Base-by-base conservation (phyloP, 2,888 invertebrate genomes). In the Drosophila histrio region DNA sequence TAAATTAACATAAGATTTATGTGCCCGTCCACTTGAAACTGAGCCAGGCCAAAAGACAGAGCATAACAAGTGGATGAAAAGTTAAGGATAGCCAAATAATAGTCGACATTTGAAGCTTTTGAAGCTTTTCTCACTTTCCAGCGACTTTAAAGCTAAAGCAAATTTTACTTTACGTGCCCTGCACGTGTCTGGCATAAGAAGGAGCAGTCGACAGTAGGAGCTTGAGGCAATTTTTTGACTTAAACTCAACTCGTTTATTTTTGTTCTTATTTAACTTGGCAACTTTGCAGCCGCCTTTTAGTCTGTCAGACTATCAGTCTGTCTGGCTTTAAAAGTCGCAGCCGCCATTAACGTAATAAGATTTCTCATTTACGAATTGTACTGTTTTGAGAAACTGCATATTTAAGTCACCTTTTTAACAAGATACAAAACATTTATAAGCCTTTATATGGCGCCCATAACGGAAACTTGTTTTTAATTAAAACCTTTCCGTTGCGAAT, bases 1-100 rank as follows among this genome's bases (percentile, higher is more conserved):
- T 89, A 89, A 85, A 88, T 85, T 85, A 89, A 87, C 77, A 79
- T 79, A 69, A 81, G 84, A 88, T 89, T 88, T 84, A 88, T 86
- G 80, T 39, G 74, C 62, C 63, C 46, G 71, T 77, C 66, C 72
- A 82, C 76, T 82, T 85, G 76, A 82, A 78, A 87, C 76, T 60
- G 79, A 87, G 87, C 73, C 80, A 87, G 77, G 72, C 58, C 19
- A 59, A 49, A 56, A 52, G 64, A 41, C 53, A 38, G 41, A 43
- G 65, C 61, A 75, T 78, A 80, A 80, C 80, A 81, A 81, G 80
- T 85, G 82, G 71, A 72, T 73, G 74, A 65, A 71, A 87, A 63
- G 47, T 72, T 62, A 62, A 77, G 67, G 21, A 77, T 65, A 57
- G 60, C 72, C 54, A 64, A 63, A 66, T 66, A 72, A 54, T 67